A percentile compares a stretch with the other conserved stretches of the same genome.
Evolutionary conservation across 2,797 vertebrate genomes (phyloP).

Genomic region (Myotis vivesi): DNA sequence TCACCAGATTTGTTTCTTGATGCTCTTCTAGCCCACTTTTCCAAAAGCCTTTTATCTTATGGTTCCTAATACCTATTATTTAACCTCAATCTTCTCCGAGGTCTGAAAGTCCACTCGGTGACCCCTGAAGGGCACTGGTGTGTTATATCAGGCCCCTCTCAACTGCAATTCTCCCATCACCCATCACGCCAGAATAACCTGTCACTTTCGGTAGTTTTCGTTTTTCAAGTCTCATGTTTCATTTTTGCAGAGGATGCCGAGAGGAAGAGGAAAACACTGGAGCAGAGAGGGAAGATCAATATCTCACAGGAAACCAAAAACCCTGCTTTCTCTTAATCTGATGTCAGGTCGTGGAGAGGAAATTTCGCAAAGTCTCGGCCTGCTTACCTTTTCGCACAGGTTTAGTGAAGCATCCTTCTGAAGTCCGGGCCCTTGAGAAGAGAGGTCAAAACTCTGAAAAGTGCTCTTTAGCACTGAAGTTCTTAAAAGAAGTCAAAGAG

Average conservation of each 20-base stretch:
- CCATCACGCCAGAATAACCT: slow-evolving; percentile 69
- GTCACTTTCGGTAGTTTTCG: slow-evolving; percentile 83
- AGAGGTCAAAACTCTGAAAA: slow-evolving; percentile 38
- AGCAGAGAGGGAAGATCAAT: slow-evolving; percentile 84
- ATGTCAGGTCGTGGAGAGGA: slow-evolving; percentile 54
- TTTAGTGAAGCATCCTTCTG: slow-evolving; percentile 23
- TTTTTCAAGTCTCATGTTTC: slow-evolving; percentile 83
- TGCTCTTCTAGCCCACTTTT: slow-evolving; percentile 4
- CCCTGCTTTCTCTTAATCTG: slow-evolving; percentile 72
- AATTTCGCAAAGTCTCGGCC: slow-evolving; percentile 32
- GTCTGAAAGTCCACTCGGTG: background rate
- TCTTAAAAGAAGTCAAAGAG: slow-evolving; percentile 16
- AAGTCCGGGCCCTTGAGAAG: slow-evolving; percentile 23
- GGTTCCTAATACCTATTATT: slow-evolving; percentile 39
- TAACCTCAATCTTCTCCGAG: background rate
- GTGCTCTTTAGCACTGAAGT: slow-evolving; percentile 24
- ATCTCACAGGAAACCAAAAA: slow-evolving; percentile 78
- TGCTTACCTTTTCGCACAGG: slow-evolving; percentile 50
- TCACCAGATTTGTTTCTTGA: slow-evolving; percentile 6
- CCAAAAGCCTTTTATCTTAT: slow-evolving; percentile 52
- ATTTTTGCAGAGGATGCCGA: slow-evolving; percentile 76
- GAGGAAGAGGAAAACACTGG: slow-evolving; percentile 81
- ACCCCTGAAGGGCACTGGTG: slow-evolving; percentile 12
- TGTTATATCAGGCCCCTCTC: background rate
- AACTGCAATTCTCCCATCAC: background rate